Conservation (phyloP, 2,888 invertebrate species). For the Chrysodeixis includens region DNA sequence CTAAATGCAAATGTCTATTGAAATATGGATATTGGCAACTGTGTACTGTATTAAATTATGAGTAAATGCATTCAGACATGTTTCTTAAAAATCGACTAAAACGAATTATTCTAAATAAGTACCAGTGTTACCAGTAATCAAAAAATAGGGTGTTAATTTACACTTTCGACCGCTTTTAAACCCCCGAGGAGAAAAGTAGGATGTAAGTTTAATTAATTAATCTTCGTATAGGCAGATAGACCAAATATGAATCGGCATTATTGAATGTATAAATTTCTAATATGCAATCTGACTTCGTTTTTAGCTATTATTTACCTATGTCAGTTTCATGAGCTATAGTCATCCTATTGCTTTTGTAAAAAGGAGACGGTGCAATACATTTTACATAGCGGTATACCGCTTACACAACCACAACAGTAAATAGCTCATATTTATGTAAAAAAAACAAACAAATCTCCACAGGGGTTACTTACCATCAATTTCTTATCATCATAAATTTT, state of each 20-base stretch:
- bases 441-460: no score
- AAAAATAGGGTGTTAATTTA: neutral
- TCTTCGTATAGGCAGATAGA: neutral
- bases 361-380: no score
- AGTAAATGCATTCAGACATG: conserved; percentile 37
- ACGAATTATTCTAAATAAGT: neutral
- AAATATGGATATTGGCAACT: conserved; percentile 40
- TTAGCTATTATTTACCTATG: no score
- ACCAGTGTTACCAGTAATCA: neutral
- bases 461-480: no score
- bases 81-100: conserved; percentile 8
- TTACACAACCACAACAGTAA: no score
- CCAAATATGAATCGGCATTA: no score
- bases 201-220: neutral
- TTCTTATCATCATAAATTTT: neutral
- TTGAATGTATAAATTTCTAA: no score
- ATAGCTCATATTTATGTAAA: no score
- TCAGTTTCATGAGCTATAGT: no score
- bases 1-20: conserved; percentile 36
- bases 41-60: conserved; percentile 15
- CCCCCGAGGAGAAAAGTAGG: neutral
- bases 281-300: no score
- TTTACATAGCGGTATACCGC: no score
- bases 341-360: no score
- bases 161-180: neutral